Conservation (phyloP, 1,140 invertebrate species). For the Aphidius gifuensis region DNA sequence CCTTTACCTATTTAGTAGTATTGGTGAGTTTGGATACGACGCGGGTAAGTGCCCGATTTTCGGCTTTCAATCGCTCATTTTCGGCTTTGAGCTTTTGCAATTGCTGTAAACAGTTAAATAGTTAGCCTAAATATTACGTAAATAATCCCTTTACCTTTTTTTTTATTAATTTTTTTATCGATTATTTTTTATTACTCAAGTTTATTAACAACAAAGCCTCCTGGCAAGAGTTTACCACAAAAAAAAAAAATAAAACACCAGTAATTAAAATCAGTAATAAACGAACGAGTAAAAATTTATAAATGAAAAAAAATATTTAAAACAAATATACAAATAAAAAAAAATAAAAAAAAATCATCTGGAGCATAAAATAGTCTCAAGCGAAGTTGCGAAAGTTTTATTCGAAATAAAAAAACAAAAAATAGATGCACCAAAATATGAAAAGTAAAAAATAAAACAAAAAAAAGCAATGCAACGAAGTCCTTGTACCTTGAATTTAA, state of each 20-base stretch:
- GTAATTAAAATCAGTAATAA: neutral
- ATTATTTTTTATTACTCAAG: neutral
- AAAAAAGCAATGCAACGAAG: slow-evolving; percentile 31
- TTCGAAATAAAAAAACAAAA: slow-evolving; percentile 28
- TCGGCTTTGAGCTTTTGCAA: slow-evolving; percentile 96
- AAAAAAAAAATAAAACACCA: slow-evolving; percentile 5
- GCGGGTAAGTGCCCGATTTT: slow-evolving; percentile 91
- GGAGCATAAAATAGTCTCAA: slow-evolving; percentile 2
- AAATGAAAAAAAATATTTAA: neutral
- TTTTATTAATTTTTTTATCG: neutral
- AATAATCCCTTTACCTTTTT: neutral
- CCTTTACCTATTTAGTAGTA: slow-evolving; percentile 77
- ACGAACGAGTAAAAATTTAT: slow-evolving; percentile 1
- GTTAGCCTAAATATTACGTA: slow-evolving; percentile 48
- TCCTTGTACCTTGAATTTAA: slow-evolving; percentile 25
- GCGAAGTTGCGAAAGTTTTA: slow-evolving; percentile 8
- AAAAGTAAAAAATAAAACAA: slow-evolving; percentile 27
- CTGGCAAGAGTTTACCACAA: slow-evolving; percentile 3
- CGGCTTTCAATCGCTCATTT: slow-evolving; percentile 92
- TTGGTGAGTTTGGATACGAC: slow-evolving; percentile 94
- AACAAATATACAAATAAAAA: slow-evolving; percentile 18
- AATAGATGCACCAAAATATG: slow-evolving; percentile 27
- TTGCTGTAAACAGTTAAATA: slow-evolving; percentile 79
- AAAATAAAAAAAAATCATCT: neutral
- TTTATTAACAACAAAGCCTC: neutral